Evolutionary conservation across 2,113 vertebrate species (phyloP).

Genomic region (Oreocharis arfaki): DNA sequence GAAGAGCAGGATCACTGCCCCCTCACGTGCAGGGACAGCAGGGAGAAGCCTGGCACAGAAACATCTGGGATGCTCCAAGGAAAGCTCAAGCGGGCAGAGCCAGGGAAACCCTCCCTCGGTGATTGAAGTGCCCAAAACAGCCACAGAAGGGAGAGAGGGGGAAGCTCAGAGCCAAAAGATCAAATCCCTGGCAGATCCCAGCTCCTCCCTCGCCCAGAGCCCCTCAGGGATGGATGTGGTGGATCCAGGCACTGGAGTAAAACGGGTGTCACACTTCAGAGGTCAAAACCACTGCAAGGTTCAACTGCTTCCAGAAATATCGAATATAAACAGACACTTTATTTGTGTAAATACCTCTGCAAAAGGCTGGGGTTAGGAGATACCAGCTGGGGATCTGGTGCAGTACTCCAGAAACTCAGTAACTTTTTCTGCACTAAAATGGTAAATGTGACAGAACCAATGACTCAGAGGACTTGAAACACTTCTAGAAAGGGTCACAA

Average conservation of each 20-base stretch:
- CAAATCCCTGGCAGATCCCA: background rate
- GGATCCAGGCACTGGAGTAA: background rate
- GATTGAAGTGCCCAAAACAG: background rate
- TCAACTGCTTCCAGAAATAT: background rate
- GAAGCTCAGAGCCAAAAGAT: background rate
- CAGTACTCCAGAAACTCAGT: background rate
- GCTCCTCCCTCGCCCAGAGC: background rate
- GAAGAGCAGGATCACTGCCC: background rate
- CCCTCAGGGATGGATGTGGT: background rate
- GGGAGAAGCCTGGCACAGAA: background rate
- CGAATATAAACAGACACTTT: background rate
- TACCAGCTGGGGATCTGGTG: background rate
- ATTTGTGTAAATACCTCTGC: conserved; percentile 22
- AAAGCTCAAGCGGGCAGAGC: background rate
- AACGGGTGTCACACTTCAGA: background rate
- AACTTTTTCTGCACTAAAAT: background rate
- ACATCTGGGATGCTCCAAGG: background rate
- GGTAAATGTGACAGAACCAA: background rate
- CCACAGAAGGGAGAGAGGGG: background rate
- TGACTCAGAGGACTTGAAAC: conserved; percentile 7
- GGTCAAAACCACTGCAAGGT: background rate
- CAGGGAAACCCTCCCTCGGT: background rate
- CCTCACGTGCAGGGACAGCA: background rate
- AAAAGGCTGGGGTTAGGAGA: background rate
- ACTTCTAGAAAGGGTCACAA: background rate